Conservation (phyloP, 1,140 invertebrate species). For the Leptoteleia sp. region DNA sequence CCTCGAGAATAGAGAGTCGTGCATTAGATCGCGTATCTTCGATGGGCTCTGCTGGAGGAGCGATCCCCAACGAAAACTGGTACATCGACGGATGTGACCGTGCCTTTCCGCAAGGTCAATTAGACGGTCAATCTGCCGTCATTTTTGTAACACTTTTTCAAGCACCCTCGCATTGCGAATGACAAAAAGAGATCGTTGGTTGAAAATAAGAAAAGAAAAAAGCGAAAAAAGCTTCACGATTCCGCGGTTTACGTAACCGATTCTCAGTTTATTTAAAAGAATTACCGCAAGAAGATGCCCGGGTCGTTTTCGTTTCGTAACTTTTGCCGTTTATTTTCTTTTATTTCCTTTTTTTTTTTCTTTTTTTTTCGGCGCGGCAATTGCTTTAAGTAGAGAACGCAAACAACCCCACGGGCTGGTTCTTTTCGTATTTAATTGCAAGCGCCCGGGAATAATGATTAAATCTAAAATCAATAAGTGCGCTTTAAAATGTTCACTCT, state of each 20-base stretch:
- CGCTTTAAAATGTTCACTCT: conserved; percentile 23
- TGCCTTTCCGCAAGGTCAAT: conserved; percentile 31
- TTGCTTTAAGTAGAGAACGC: conserved; percentile 5
- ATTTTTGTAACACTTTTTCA: not conserved
- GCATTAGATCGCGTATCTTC: conserved; percentile 38
- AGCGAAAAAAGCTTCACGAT: not conserved
- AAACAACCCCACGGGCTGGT: conserved; percentile 3
- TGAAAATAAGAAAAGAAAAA: too few relatives aligned
- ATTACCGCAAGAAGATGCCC: not conserved
- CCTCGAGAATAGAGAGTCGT: conserved; percentile 41
- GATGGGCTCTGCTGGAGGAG: conserved; percentile 1
- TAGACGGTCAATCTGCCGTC: conserved; percentile 7
- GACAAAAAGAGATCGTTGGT: too few relatives aligned
- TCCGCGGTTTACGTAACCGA: not conserved
- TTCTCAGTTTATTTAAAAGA: not conserved
- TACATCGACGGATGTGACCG: conserved; percentile 4
- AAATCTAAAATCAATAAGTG: conserved; percentile 39
- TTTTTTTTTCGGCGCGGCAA: conserved; percentile 5
- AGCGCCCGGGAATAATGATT: conserved; percentile 6
- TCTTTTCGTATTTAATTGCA: conserved; percentile 27
- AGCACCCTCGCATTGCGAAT: too few relatives aligned
- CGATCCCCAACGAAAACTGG: conserved; percentile 32
- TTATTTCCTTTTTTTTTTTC: too few relatives aligned
- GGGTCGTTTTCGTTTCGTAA: conserved; percentile 25
- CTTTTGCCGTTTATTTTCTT: conserved; percentile 7